Conservation (phyloP, 2,888 invertebrate genomes). For the Nephrotoma flavescens region DNA sequence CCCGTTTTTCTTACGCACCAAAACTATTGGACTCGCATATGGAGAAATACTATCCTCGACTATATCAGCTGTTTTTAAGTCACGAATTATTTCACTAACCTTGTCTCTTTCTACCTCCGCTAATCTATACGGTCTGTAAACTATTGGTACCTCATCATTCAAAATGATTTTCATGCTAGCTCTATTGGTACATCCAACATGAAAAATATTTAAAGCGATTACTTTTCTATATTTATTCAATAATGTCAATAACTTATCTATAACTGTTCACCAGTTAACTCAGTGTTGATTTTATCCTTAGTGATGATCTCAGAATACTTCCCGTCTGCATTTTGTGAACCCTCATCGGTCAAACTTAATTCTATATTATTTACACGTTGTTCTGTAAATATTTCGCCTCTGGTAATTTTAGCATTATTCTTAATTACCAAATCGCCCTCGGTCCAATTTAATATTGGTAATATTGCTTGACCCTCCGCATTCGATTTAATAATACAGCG, state of each 20-base stretch:
- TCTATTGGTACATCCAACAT: not conserved
- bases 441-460: not conserved
- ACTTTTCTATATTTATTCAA: not conserved
- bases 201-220: not conserved
- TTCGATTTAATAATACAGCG: not conserved
- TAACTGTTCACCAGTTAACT: not conserved
- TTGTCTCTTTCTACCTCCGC: not conserved
- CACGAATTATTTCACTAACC: not conserved
- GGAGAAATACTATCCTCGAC: not conserved
- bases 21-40: not conserved
- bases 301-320: not conserved
- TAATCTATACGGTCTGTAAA: too few relatives aligned
- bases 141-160: not conserved
- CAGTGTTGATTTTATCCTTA: not conserved
- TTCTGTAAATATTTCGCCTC: not conserved
- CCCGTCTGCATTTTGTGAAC: not conserved
- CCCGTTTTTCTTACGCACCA: not conserved
- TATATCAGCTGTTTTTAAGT: not conserved
- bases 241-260: not conserved
- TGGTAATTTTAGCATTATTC: not conserved
- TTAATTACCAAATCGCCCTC: not conserved
- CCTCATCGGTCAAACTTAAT: not conserved
- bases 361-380: not conserved
- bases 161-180: not conserved
- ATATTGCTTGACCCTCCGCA: not conserved